These are phyloP conservation scores for Lathamus discolor DNA, from an alignment of 2,113 vertebrate genomes.

Conservation along the genomic window DNA sequence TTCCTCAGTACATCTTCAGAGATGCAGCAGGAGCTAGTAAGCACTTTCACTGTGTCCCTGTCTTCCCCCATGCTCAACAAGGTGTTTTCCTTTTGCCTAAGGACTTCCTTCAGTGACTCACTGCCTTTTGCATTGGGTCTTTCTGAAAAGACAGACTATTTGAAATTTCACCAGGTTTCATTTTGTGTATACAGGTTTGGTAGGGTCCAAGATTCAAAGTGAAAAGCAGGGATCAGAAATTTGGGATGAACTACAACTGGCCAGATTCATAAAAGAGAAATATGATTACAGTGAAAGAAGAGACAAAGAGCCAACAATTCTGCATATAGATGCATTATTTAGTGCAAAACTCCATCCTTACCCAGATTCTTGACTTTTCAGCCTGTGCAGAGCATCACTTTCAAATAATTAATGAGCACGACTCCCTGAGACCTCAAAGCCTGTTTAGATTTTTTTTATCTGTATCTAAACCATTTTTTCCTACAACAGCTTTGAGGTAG, in stretches of 20 bases:
- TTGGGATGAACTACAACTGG: neutral
- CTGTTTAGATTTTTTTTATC: conserved; percentile 27
- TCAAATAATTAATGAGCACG: conserved; percentile 32
- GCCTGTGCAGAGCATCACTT: neutral
- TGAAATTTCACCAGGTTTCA: neutral
- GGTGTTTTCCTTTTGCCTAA: neutral
- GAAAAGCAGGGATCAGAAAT: neutral
- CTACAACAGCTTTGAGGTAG: conserved; percentile 71
- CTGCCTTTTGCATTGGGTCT: neutral
- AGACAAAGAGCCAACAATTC: neutral
- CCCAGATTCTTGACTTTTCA: conserved; percentile 16
- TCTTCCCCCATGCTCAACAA: neutral
- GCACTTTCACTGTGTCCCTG: fast-evolving
- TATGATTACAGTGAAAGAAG: neutral
- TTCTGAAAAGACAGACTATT: neutral
- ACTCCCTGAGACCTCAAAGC: conserved; percentile 29
- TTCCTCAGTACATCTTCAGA: neutral
- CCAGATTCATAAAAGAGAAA: neutral
- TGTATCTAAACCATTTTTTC: conserved; percentile 55
- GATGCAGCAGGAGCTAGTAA: neutral
- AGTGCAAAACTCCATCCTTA: conserved; percentile 10
- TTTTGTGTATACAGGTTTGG: neutral
- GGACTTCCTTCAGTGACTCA: neutral
- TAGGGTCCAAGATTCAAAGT: neutral
- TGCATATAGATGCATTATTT: conserved; percentile 3